A percentile compares a stretch with the other conserved stretches of the same genome.
These are phyloP conservation scores for Neocloeon triangulifer DNA, from an alignment of 1,140 invertebrate genomes.

Conservation along the genomic window DNA sequence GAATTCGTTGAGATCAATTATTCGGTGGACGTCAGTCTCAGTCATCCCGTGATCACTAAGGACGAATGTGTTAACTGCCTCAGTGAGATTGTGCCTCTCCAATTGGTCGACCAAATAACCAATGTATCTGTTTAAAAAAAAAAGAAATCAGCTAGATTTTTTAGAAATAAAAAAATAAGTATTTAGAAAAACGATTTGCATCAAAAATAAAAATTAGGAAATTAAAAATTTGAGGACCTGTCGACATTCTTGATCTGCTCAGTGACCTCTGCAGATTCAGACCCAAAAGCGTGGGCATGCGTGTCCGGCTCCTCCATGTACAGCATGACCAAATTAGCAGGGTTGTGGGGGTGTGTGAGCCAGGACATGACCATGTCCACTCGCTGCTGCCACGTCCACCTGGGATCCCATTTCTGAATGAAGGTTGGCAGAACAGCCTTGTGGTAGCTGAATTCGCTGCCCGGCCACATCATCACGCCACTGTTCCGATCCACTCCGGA, in stretches of 20 bases:
- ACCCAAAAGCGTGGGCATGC: slow-evolving; percentile 26
- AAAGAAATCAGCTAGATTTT: too few relatives aligned
- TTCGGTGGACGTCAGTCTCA: slow-evolving; percentile 20
- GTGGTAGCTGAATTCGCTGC: slow-evolving; percentile 20
- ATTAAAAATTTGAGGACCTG: slow-evolving; percentile 17
- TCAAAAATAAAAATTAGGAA: too few relatives aligned
- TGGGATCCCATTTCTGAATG: slow-evolving; percentile 23
- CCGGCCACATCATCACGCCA: slow-evolving; percentile 39
- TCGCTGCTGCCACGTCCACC: slow-evolving; percentile 24
- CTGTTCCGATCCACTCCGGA: slow-evolving; percentile 20
- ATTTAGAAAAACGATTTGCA: too few relatives aligned
- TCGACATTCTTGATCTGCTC: slow-evolving; percentile 27
- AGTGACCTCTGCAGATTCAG: slow-evolving; percentile 19
- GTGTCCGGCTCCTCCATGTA: slow-evolving; percentile 53
- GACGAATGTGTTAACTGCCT: slow-evolving; percentile 39
- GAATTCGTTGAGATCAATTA: slow-evolving; percentile 32
- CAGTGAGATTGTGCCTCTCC: slow-evolving; percentile 19
- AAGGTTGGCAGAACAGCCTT: slow-evolving; percentile 16
- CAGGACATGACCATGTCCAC: slow-evolving; percentile 37
- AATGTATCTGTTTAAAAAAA: too few relatives aligned
- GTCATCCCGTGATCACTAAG: slow-evolving; percentile 56
- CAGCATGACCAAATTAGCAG: slow-evolving; percentile 36
- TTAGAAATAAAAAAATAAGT: too few relatives aligned
- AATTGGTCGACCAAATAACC: slow-evolving; percentile 30
- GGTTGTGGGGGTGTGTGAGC: slow-evolving; percentile 28